Evolutionary conservation across 2,888 invertebrate genomes (phyloP), one percentile per base, ranked within the genome.

Genomic region (Tricholauxania praeusta): DNA sequence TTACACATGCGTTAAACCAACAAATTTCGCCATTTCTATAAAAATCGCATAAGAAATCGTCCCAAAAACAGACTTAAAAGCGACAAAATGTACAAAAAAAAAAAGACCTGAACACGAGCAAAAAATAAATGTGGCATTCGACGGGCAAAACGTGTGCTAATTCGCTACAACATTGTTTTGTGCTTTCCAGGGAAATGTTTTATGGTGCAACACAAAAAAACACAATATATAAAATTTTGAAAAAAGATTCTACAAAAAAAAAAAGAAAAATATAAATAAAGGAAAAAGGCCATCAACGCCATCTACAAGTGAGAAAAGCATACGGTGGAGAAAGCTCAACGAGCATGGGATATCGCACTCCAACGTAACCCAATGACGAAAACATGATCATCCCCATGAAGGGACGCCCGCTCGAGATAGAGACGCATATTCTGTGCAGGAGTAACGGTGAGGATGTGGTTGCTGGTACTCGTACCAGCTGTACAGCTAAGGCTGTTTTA

Each of bases 231-330:
- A 28, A 28, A 28, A 28, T 28, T 28, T 28, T 28, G 52, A 52
- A 69, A 57, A 6, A 49, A 52, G 8, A 10, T 1, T 39, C 10
- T 39, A 39, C 39, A 39, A 39, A 39, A 39, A 17, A 51, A 60
- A n/a, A 28, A 12, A 22, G 32, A 52, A 70, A 59, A 70, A 19
- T 39, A 47, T 5, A 39, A 22, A 47, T 12, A 39, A 22, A 60
- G 63, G 72, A 53, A 69, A 74, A 71, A 74, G 74, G 74, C 74
- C 75, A 75, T 76, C 74, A 76, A 71, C 74, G 74, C 72, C 74
- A 74, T 75, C 74, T 74, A 62, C 71, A 74, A 72, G 74, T 76
- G 72, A 62, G 71, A 74, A 68, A 51, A 72, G 66, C 72, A 72
- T 66, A 72, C 72, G 72, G 72, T 53, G 60, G 32, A 49, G 62